Base-by-base conservation (phyloP, 2,113 vertebrate species). In the Mionectes macconnelli region DNA sequence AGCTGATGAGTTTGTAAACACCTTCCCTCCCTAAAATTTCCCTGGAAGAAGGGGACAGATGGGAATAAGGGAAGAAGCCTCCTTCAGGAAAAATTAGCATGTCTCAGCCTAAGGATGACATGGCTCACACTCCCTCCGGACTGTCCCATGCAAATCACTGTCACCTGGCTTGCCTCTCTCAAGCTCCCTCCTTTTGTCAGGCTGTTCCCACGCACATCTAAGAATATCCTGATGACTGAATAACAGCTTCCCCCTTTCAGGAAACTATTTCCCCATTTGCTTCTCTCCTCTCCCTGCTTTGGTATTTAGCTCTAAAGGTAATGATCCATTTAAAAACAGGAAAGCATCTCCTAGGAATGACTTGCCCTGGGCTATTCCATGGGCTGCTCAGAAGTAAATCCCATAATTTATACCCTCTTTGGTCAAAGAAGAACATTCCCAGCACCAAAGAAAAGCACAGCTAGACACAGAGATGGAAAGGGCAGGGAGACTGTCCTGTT, bases 221-320 rank as follows among this genome's bases (percentile, higher is more conserved):
- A 96, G 79, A 96, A 96, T 94, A 96, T 88, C 81, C 76, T 84
- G 39, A 77, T 72, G 39, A 95, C 88, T 53, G 90, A 94, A 62
- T 55, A 64, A 74, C 67, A 90, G 63, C 40, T 94, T 94, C 79
- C 72, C 86, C 70, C 92, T 95, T 92, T 92, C 47, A 94, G 64
- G 76, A 95, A 94, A 96, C 49, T 64, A 68, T 56, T 92, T 86
- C 44, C 79, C 60, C 40, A 59, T 88, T 95, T 89, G 60, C 77
- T 90, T 84, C 70, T 85, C 84, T 88, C 40, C 27, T 93, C 35
- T 92, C 74, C 69, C 69, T 64, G 55, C 68, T 75, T 52, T 0
- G 0, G 60, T 93, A 83, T 91, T 84, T 78, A 64, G 31, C 68
- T 90, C 52, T 40, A 80, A 94, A 90, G 2, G 77, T 88, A 95